Percentiles rank a stretch among this genome's conserved stretches.
phyloP scores from a whole-genome alignment of 2,888 invertebrate species.

The Trisateles emortualis region DNA sequence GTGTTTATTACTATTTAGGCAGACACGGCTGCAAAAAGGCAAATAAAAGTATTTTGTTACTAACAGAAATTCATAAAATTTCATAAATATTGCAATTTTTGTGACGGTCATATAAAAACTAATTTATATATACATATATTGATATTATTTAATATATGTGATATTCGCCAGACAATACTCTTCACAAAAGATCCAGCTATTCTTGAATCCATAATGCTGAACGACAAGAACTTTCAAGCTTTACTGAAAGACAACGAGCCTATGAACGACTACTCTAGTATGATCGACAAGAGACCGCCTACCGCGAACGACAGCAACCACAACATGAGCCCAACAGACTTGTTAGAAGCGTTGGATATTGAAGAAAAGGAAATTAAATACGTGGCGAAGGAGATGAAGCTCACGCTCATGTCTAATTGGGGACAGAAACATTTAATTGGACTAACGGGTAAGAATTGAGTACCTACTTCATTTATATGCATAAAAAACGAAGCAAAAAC shows the following conservation, averaged over 20 bases:
- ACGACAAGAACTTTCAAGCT: slow-evolving; percentile 77
- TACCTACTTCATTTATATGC: no score
- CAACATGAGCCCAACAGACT: slow-evolving; percentile 59
- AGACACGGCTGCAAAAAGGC: no score
- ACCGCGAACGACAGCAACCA: slow-evolving; percentile 84
- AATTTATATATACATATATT: no score
- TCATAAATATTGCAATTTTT: no score
- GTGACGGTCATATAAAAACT: no score
- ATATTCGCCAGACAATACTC: slow-evolving; percentile 90
- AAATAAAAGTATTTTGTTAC: no score
- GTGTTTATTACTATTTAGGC: no score
- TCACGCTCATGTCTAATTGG: slow-evolving; percentile 89
- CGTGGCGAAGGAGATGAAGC: slow-evolving; percentile 76
- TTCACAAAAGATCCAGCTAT: slow-evolving; percentile 93
- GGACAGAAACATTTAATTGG: slow-evolving; percentile 88
- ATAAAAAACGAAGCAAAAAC: no score
- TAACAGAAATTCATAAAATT: no score
- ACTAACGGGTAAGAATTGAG: slow-evolving; percentile 76
- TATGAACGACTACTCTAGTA: slow-evolving; percentile 50
- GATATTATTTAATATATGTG: no score
- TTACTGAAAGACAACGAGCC: slow-evolving; percentile 76
- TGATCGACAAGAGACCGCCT: slow-evolving; percentile 84
- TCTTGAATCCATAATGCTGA: slow-evolving; percentile 82
- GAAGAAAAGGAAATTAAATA: slow-evolving; percentile 65
- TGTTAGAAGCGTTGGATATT: slow-evolving; percentile 51